Base-by-base conservation (phyloP, 2,797 vertebrate species). In the Acanthurus lineatus region DNA sequence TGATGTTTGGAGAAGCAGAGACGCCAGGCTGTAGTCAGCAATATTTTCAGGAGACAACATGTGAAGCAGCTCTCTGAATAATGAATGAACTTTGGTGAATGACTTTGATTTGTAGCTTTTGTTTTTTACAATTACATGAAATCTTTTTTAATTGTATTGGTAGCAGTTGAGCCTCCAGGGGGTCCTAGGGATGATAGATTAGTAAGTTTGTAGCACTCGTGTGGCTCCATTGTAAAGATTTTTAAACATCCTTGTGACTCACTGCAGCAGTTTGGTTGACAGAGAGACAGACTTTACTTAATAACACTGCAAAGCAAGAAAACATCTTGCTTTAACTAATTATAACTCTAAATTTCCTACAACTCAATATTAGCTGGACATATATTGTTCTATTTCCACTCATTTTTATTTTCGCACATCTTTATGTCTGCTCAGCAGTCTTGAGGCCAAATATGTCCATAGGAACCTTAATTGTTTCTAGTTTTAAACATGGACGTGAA, bases 11-110 rank as follows among this genome's bases (percentile, higher is more conserved):
- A 15, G 79, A 70, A 82, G 25, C 69, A 64, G 56, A 86, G 66
- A 87, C 17, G 42, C 69, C 63, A 48, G 42, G 45, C 73, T 83
- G 52, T 68, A 61, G 82, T 73, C 73, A 77, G 74, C 54, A 64
- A 69, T 71, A 49, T 66, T 75, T 77, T 86, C 79, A 80, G 66
- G 71, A 86, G 82, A 76, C 70, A 67, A 74, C 68, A 81, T 40
- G 25, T 52, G 19, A 67, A 78, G 64, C 48, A 61, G 58, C 28
- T 67, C 19, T 62, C 52, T 86, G 84, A 86, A 88, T 89, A 87
- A 84, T 84, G 61, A 84, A 89, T 88, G 48, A 87, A 71, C 19
- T 22, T 79, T 0, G 22, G 16, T 42, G 52, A 69, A 84, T 32
- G 48, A 76, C n/a, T 74, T 69, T 73, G 71, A 88, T 81, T 73